Evolutionary conservation across 2,888 invertebrate species (phyloP).

Genomic region (Yponomeuta cagnagella): DNA sequence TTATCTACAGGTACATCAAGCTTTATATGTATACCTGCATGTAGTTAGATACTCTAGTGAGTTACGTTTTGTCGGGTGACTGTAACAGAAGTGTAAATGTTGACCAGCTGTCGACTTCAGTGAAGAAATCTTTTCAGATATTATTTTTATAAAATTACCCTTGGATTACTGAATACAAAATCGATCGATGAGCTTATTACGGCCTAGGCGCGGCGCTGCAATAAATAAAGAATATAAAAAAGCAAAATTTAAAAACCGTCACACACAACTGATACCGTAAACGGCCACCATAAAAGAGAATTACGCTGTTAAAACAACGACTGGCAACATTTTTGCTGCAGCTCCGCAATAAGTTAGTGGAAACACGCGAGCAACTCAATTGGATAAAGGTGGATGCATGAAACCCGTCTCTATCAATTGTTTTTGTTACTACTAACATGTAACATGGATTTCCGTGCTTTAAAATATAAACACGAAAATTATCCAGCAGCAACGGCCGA

Average conservation of each 20-base stretch:
- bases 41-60: no score
- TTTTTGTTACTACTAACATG: neutral
- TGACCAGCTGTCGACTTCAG: no score
- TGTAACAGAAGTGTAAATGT: no score
- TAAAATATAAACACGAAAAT: no score
- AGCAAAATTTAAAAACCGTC: slow-evolving; percentile 30
- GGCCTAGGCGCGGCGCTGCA: neutral
- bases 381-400: neutral
- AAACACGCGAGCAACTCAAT: slow-evolving; percentile 12
- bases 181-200: neutral
- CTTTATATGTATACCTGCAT: no score
- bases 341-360: slow-evolving; percentile 12
- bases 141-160: neutral
- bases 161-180: neutral
- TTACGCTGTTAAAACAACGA: slow-evolving; percentile 46
- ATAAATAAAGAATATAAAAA: slow-evolving; percentile 11
- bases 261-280: slow-evolving; percentile 40
- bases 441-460: no score
- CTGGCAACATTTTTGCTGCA: slow-evolving; percentile 37
- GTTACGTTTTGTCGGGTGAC: no score
- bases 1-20: no score
- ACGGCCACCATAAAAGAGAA: slow-evolving; percentile 46
- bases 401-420: neutral
- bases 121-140: no score
- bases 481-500: no score